These are phyloP conservation scores for Asarcornis scutulata DNA, from an alignment of 2,113 vertebrate species.

Conservation along the genomic window DNA sequence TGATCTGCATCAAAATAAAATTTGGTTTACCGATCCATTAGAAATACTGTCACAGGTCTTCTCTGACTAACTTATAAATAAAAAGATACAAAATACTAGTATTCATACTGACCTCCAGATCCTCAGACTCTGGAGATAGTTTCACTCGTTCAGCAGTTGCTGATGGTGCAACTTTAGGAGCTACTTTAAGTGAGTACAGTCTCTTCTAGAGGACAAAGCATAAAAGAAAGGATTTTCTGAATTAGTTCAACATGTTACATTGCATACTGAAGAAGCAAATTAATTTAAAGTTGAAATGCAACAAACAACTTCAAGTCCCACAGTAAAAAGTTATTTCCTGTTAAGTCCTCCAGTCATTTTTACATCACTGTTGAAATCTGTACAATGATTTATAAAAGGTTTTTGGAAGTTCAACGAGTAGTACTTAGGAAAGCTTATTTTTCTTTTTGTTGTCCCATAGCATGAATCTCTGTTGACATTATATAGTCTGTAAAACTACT, in stretches of 20 bases:
- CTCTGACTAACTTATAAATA: neutral
- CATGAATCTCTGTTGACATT: neutral
- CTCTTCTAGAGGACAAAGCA: conserved; percentile 81
- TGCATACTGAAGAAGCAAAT: neutral
- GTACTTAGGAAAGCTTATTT: neutral
- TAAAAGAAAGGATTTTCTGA: neutral
- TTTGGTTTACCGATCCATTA: neutral
- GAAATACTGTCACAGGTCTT: neutral
- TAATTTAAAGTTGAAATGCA: neutral
- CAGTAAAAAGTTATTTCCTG: neutral
- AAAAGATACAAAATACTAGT: neutral
- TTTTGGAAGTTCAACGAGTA: neutral
- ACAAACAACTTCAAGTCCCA: rapidly evolving
- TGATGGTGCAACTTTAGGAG: conserved; percentile 77
- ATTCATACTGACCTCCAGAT: conserved; percentile 87
- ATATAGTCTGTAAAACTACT: rapidly evolving
- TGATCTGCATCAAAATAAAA: conserved; percentile 80
- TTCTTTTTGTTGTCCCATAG: neutral
- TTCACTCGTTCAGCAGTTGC: conserved; percentile 70
- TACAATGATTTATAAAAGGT: neutral
- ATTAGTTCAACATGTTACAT: neutral
- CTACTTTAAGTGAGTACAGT: conserved; percentile 91
- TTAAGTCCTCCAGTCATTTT: neutral
- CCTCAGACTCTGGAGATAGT: conserved; percentile 81
- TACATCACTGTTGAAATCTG: neutral